These are phyloP conservation scores for Pseudolycoriella hygida DNA, from an alignment of 2,888 invertebrate species.

Conservation along the genomic window DNA sequence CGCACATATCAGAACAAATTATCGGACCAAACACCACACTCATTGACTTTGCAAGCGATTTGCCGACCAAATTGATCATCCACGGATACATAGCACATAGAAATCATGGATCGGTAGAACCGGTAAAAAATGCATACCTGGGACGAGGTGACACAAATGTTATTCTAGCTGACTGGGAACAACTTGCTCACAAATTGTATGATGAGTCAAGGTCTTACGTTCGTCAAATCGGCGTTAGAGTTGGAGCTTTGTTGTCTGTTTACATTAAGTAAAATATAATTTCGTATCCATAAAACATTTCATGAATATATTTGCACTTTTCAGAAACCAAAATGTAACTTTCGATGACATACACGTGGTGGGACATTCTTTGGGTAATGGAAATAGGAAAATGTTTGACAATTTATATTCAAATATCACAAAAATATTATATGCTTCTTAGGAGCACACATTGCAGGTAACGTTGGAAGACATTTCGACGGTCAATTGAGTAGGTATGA, in stretches of 20 bases:
- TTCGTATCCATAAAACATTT: background rate
- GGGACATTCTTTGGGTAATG: constrained; percentile 21
- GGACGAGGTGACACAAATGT: constrained; percentile 20
- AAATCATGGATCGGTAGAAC: constrained; percentile 14
- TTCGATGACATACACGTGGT: constrained; percentile 19
- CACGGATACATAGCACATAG: constrained; percentile 23
- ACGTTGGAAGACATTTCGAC: constrained; percentile 22
- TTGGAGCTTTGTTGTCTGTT: constrained; percentile 16
- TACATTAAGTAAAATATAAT: constrained; percentile 15
- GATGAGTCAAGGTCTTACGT: constrained; percentile 18
- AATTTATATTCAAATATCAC: too few relatives aligned
- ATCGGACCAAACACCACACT: constrained; percentile 1
- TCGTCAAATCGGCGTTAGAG: constrained; percentile 14
- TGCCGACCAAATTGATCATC: constrained; percentile 21
- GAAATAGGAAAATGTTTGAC: too few relatives aligned
- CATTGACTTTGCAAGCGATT: constrained; percentile 1
- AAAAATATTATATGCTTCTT: too few relatives aligned
- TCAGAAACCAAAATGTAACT: constrained; percentile 15
- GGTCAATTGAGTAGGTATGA: constrained; percentile 17
- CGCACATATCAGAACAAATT: constrained; percentile 4
- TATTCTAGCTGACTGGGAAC: constrained; percentile 24
- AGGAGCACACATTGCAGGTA: constrained; percentile 25
- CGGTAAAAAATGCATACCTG: constrained; percentile 18
- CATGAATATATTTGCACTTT: constrained; percentile 2
- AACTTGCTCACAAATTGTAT: constrained; percentile 21